A percentile compares a stretch with the other conserved stretches of the same genome.
Conservation (phyloP, 2,888 invertebrate species). For the Calameuta pallipes region DNA sequence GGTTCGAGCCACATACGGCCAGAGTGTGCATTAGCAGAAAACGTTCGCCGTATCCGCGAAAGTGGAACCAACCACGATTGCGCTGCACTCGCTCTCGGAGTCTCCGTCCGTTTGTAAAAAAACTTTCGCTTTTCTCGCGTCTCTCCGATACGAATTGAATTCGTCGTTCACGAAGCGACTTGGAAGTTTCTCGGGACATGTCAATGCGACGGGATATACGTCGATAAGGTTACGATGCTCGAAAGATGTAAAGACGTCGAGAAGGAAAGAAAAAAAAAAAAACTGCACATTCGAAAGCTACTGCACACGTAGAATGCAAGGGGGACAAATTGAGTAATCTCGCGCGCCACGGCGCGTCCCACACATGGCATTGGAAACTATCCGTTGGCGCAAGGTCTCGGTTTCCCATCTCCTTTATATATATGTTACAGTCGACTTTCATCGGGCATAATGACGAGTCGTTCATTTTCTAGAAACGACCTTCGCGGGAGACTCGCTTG, state of each 20-base stretch:
- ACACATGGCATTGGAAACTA: conserved; percentile 23
- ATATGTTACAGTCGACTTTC: conserved; percentile 6
- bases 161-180: not conserved
- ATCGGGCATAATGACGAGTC: not conserved
- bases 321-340: not conserved
- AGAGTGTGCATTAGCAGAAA: not conserved
- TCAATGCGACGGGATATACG: not conserved
- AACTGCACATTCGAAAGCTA: too few species aligned
- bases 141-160: not conserved
- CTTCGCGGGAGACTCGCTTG: conserved; percentile 2
- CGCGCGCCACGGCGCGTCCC: not conserved
- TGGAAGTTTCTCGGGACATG: not conserved
- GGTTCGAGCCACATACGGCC: not conserved
- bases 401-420: not conserved
- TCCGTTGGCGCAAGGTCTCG: conserved; percentile 20
- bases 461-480: conserved; percentile 5
- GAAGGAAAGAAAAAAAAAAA: too few species aligned
- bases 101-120: not conserved
- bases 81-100: not conserved
- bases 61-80: not conserved
- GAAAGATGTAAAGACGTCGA: not conserved
- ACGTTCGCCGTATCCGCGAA: not conserved
- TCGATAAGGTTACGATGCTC: not conserved
- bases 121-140: not conserved
- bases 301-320: too few species aligned